phyloP scores from a whole-genome alignment of 2,113 vertebrate species.

The Platysternon megacephalum region DNA sequence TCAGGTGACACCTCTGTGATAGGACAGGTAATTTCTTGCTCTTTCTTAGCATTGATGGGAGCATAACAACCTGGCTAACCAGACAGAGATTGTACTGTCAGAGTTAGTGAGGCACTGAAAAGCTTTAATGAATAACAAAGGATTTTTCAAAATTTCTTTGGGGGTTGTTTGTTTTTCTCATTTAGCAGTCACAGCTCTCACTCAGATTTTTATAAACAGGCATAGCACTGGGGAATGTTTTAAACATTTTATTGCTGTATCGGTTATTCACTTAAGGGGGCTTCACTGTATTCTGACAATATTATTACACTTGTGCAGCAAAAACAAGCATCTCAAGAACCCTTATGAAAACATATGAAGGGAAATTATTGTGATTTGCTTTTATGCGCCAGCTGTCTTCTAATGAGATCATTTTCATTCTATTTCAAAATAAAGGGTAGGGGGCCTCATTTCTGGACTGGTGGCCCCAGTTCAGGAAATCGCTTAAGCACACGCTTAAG shows the following conservation, averaged over 20 bases:
- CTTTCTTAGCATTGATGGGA: background rate
- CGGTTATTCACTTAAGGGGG: constrained; percentile 61
- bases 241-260: constrained; percentile 46
- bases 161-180: background rate
- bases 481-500: background rate
- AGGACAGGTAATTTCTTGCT: background rate
- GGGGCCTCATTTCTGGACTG: background rate
- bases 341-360: constrained; percentile 66
- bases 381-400: constrained; percentile 60
- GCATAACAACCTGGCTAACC: background rate
- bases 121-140: background rate
- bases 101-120: background rate
- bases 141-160: background rate
- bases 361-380: constrained; percentile 69
- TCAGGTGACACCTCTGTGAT: background rate
- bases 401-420: constrained; percentile 40
- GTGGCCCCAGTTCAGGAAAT: constrained; percentile 5
- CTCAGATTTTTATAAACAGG: constrained; percentile 1
- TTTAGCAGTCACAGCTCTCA: background rate
- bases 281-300: constrained; percentile 45
- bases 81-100: background rate
- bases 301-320: constrained; percentile 47
- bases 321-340: constrained; percentile 67
- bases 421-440: background rate
- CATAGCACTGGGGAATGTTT: constrained; percentile 2